phyloP scores from a whole-genome alignment of 92 coral and sea anemone species.

The Pocillopora grandis region DNA sequence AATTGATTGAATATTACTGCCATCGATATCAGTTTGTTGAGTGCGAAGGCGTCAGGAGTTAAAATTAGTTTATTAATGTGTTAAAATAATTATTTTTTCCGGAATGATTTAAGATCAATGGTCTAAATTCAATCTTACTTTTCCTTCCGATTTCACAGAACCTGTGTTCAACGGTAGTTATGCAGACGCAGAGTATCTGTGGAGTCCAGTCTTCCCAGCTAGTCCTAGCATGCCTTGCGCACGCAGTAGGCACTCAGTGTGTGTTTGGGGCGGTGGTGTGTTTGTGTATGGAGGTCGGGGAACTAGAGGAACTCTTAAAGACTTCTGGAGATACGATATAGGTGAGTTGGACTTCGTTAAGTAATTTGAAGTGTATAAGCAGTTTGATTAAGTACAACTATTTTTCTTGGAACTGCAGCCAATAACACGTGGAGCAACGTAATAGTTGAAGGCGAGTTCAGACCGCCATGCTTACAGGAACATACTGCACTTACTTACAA shows the following conservation, averaged over 20 bases:
- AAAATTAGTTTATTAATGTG: too few species aligned
- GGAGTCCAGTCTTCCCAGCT: slow-evolving; percentile 96
- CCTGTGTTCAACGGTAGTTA: slow-evolving; percentile 63
- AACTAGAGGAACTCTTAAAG: slow-evolving; percentile 85
- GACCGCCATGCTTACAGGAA: slow-evolving; percentile 89
- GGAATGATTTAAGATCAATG: too few species aligned
- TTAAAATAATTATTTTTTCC: too few species aligned
- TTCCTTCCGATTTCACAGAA: neutral
- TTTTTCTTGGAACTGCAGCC: slow-evolving; percentile 36
- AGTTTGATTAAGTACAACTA: neutral
- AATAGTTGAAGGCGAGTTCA: slow-evolving; percentile 55
- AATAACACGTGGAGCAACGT: slow-evolving; percentile 82
- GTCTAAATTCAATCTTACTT: neutral
- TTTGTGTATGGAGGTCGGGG: slow-evolving; percentile 94
- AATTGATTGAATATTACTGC: too few species aligned
- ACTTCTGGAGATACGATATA: slow-evolving; percentile 95
- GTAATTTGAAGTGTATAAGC: too few species aligned
- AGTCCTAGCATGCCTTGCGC: slow-evolving; percentile 81
- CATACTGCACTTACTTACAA: slow-evolving; percentile 79
- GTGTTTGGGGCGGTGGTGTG: slow-evolving; percentile 80
- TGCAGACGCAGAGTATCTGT: slow-evolving; percentile 79
- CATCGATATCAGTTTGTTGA: too few species aligned
- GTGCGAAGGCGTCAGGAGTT: too few species aligned
- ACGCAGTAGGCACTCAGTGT: slow-evolving; percentile 87
- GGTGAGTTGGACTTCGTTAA: slow-evolving; percentile 51